phyloP scores from a whole-genome alignment of 1,140 invertebrate species.

The Zaprionus lachaisei region DNA sequence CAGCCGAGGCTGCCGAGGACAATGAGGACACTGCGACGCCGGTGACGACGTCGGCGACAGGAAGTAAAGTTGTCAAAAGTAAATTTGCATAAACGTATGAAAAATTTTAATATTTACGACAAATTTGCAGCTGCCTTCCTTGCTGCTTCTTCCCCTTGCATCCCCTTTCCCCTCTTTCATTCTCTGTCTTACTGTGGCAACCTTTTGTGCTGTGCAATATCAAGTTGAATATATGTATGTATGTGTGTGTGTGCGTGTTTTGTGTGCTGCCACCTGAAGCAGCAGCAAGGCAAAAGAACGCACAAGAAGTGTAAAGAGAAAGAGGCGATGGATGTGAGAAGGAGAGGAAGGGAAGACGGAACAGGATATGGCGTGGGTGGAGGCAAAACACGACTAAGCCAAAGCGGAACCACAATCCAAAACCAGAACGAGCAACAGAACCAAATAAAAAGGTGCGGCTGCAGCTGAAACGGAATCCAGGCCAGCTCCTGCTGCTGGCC shows the following conservation, averaged over 20 bases:
- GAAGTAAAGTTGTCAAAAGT: conserved; percentile 75
- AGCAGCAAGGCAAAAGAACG: not conserved
- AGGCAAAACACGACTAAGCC: conserved; percentile 32
- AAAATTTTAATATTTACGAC: conserved; percentile 82
- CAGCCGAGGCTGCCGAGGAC: conserved; percentile 14
- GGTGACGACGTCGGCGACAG: conserved; percentile 42
- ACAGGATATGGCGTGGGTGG: not conserved
- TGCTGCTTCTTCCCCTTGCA: not conserved
- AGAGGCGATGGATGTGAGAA: not conserved
- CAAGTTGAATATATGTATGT: not conserved
- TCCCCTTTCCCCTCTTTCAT: not conserved
- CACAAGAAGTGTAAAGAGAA: not conserved
- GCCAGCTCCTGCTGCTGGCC: not conserved
- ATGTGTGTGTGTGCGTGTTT: conserved; percentile 1
- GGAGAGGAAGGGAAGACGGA: not conserved
- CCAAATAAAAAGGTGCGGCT: conserved; percentile 27
- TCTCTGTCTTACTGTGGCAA: conserved; percentile 18
- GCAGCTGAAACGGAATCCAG: conserved; percentile 14
- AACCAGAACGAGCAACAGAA: conserved; percentile 14
- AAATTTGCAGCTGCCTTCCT: conserved; percentile 62
- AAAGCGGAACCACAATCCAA: conserved; percentile 28
- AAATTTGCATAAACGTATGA: conserved; percentile 81
- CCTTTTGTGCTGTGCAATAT: conserved; percentile 45
- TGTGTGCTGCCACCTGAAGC: not conserved
- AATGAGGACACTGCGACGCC: conserved; percentile 23